phyloP scores from a whole-genome alignment of 2,888 invertebrate species.

The Erynnis tages region DNA sequence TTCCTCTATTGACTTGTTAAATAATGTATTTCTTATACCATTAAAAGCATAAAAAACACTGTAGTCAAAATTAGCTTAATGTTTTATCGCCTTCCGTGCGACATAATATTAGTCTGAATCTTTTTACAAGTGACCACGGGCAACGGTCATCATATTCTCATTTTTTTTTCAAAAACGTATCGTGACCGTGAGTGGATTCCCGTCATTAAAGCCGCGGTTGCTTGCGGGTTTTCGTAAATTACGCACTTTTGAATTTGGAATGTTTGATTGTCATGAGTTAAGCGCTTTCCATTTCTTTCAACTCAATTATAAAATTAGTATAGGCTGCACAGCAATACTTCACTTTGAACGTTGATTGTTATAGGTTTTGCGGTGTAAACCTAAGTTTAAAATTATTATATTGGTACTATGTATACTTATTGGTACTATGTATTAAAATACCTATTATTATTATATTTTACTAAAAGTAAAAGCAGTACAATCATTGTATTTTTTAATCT shows the following conservation, averaged over 20 bases:
- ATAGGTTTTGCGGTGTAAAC: too few species aligned
- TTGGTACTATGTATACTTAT: too few species aligned
- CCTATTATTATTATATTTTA: too few species aligned
- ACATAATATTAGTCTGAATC: conserved; percentile 54
- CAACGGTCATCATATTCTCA: conserved; percentile 63
- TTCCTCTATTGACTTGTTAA: too few species aligned
- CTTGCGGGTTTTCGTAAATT: conserved; percentile 3
- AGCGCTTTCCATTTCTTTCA: not conserved
- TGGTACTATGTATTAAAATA: too few species aligned
- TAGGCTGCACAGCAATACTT: too few species aligned
- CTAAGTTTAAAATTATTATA: too few species aligned
- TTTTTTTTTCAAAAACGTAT: conserved; percentile 45
- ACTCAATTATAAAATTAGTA: too few species aligned
- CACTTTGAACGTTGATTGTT: too few species aligned
- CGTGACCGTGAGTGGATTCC: conserved; percentile 40
- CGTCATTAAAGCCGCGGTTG: conserved; percentile 39
- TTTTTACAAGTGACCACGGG: conserved; percentile 47
- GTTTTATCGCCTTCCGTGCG: conserved; percentile 24
- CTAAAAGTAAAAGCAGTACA: not conserved
- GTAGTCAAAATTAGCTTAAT: too few species aligned
- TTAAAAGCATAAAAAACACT: too few species aligned
- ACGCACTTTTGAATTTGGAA: conserved; percentile 11
- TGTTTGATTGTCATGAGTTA: not conserved
- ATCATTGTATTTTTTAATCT: not conserved
- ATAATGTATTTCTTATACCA: too few species aligned